Base-by-base conservation (phyloP, 2,113 vertebrate genomes). In the Oryzias woworae region DNA sequence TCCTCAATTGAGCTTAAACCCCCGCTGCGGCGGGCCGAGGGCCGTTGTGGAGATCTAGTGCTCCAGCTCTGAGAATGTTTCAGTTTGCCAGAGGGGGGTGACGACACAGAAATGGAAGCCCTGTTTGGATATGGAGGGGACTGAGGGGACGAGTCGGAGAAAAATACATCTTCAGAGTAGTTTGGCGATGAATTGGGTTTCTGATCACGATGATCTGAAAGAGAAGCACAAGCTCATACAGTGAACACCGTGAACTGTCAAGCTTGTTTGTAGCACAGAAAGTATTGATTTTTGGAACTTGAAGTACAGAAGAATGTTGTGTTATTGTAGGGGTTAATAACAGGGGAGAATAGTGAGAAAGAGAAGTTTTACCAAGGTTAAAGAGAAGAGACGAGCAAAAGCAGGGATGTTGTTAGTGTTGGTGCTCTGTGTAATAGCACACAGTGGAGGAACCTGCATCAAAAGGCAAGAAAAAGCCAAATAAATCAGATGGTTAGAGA, bases 341-440 rank as follows among this genome's bases (percentile, higher is more conserved):
- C n/a, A 66, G 16, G 46, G 17, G 14, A 13, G 14, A 52, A 52
- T 23, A 18, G 18, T 52, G 48, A 73, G 53, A 45, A 63, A 14
- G n/a, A 55, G 45, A 52, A 71, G 31, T 62, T 69, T 86, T 86
- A 86, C 83, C 84, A 85, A 83, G 79, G 69, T 84, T 75, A 86
- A 73, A 85, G 75, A 90, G 81, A 71, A 72, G 71, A 85, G 73
- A 77, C 71, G 69, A 77, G 71, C 71, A 68, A 80, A 85, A 91
- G 81, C 69, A 77, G 86, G 82, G 77, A 81, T 73, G 87, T 62
- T 86, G 89, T 92, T 92, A 92, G 87, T 92, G 90, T 86, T 92
- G 91, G 80, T 92, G 89, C 77, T 92, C 91, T 70, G 90, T 89
- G 81, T 90, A 92, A 76, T 92, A 92, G 84, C 90, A 92, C 76